Base-by-base conservation (phyloP, 1,140 invertebrate genomes). In the Drosophila mauritiana region DNA sequence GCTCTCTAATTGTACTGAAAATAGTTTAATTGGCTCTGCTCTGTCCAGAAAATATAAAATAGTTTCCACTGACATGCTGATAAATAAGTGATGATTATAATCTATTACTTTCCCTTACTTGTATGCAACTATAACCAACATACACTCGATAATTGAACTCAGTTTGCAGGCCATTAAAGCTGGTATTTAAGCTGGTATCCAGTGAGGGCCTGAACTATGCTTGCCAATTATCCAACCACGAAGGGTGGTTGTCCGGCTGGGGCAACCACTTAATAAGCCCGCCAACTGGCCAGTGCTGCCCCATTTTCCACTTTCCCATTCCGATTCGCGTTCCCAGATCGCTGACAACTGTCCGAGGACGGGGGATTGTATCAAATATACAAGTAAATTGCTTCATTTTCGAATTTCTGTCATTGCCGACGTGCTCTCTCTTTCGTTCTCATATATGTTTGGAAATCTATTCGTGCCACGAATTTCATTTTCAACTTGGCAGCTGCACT, bases 401-500 rank as follows among this genome's bases (percentile, higher is more conserved):
- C 83, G 83, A 86, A 86, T 86, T 86, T 86, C 83, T 86, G 83
- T 88, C 83, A 86, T 86, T 79, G 61, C 64, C 79, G 73, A 82
- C 75, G 70, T 86, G 67, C 75, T 57, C 31, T 10, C 31, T 42
- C 43, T n/a, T 11, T n/a, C 11, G n/a, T 3, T 40, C 8, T 62
- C 63, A 78, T 49, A 75, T 83, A 86, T 88, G 84, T 80, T 82
- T 74, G 62, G 48, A 76, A 88, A 86, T 86, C 83, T 86, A 86
- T 86, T 86, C 84, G 83, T 88, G 83, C 83, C 83, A 86, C 83
- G 79, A 86, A 86, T 86, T 86, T 86, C 83, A 86, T 86, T 86
- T 86, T 83, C 83, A 83, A 79, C 75, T 86, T 88, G 83, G 83
- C 83, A 86, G 79, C 79, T 83, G 83, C 59, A 82, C 65, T 79